Evolutionary conservation across 2,113 vertebrate genomes (phyloP), one percentile per base, ranked within the genome.

Genomic region (Orthonyx spaldingii): DNA sequence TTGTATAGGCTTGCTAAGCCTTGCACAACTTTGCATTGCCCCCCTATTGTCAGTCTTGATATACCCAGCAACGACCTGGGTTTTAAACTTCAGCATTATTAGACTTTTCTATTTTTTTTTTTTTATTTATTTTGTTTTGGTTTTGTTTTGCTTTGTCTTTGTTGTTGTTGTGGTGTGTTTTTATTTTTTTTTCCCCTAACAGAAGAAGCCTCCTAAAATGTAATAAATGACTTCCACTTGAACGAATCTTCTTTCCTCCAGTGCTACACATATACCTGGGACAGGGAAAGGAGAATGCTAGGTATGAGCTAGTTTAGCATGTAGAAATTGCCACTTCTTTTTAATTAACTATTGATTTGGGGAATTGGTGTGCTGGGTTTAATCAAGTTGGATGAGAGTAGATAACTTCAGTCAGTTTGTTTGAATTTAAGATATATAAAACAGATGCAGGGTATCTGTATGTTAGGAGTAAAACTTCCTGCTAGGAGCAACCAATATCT

Each of bases 291-390:
- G 50, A 70, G 42, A 65, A 80, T 88, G 21, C 28, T 47, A n/a
- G 61, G 33, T 72, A 30, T 41, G 68, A 84, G 65, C 66, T 65
- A 64, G 69, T 91, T 71, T 84, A 57, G 69, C 68, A 41, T 41
- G 70, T 37, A 86, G 89, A 87, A 88, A 84, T 79, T 91, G 65
- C 69, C 70, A 69, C 53, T 44, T 81, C 64, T 87, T 94, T 96
- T 96, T 96, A 97, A 97, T 96, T 96, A 96, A 87, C 82, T 97
- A 97, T 97, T 93, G 94, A 97, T 97, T 97, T 88, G 79, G 83
- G 44, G 75, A 88, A 89, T 96, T 95, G 95, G 84, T 94, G 88
- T 89, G 77, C 79, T 87, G 79, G 88, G 60, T 94, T 94, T 95
- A 93, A 97, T 90, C 74, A 92, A 85, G 85, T 70, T 52, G 71